Base-by-base conservation (phyloP, 2,113 vertebrate genomes). In the Triplophysa tibetana region DNA sequence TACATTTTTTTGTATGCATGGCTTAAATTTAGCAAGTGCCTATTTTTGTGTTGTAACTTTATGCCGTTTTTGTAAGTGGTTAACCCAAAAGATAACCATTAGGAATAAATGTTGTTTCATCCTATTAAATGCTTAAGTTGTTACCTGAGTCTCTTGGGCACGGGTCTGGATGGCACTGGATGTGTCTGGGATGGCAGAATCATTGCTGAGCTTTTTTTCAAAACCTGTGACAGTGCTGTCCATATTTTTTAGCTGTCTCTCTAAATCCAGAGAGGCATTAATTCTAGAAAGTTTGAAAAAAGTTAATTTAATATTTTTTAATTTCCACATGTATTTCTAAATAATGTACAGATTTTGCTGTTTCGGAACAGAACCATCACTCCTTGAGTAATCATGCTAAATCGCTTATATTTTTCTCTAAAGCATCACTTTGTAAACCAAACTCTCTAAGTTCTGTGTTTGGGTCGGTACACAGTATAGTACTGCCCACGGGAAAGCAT, bases 261-360 rank as follows among this genome's bases (percentile, higher is more conserved):
- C 95, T 88, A 99, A 88, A 29, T 93, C 94, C 75, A 96, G 90
- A n/a, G 95, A 93, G 13, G 95, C 93, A 74, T 94, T 94, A 45
- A 95, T 94, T 87, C 98, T 99, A 63, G 60, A 43, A 21, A 48
- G 80, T 38, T 38, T 38, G 33, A 56, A 86, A 14, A 58, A 16
- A 14, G 13, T 5, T 38, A 6, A 58, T 21, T n/a, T 21, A 21
- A 58, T n/a, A 48, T 75, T 23, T 52, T 0, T 38, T 7, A 38
- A n/a, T 21, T 56, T 61, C 13, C 26, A 2, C 12, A 14, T 50
- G 3, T 2, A 50, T 12, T 11, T 48, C 1, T 48, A 13, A 48
- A 48, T 48, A 48, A 48, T 48, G 45, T 48, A 48, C 45, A 48
- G 1, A 48, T 48, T 13, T 48, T 48, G 45, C 11, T 48, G 11